A percentile compares a stretch with the other conserved stretches of the same genome.
Evolutionary conservation across 2,888 invertebrate genomes (phyloP).

Genomic region (Drosophila monieri): DNA sequence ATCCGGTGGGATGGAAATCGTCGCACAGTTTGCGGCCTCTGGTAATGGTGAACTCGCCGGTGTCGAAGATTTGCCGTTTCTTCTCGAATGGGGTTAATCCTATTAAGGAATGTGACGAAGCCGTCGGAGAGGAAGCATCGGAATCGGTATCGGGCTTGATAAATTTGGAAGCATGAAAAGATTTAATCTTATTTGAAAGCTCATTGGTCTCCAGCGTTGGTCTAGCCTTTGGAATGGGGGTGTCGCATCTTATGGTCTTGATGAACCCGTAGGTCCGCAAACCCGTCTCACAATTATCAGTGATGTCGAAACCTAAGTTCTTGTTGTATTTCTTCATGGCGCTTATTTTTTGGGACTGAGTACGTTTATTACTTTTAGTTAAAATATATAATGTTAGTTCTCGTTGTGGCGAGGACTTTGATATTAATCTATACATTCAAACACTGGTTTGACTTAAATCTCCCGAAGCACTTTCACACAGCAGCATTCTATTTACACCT

Average conservation of each 20-base stretch:
- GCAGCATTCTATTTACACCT: background rate
- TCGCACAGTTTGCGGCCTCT: slow-evolving; percentile 50
- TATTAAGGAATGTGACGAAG: background rate
- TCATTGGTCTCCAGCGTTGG: background rate
- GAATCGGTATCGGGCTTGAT: too few species aligned
- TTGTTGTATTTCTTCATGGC: background rate
- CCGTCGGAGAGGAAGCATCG: too few species aligned
- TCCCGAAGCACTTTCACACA: background rate
- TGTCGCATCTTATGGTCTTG: background rate
- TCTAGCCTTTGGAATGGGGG: background rate
- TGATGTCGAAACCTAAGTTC: background rate
- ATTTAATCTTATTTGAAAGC: background rate
- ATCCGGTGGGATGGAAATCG: slow-evolving; percentile 14
- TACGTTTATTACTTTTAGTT: too few species aligned
- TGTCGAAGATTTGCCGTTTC: slow-evolving; percentile 55
- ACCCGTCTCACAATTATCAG: background rate
- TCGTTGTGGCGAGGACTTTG: too few species aligned
- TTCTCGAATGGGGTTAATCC: slow-evolving; percentile 36
- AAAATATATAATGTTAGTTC: too few species aligned
- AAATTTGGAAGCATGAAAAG: too few species aligned
- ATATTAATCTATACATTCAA: background rate
- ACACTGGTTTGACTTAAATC: background rate
- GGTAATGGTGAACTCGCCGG: slow-evolving; percentile 57
- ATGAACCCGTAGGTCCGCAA: background rate
- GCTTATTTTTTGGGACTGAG: background rate